These are phyloP conservation scores for Xanthia togata DNA, from an alignment of 2,888 invertebrate species.

Conservation along the genomic window DNA sequence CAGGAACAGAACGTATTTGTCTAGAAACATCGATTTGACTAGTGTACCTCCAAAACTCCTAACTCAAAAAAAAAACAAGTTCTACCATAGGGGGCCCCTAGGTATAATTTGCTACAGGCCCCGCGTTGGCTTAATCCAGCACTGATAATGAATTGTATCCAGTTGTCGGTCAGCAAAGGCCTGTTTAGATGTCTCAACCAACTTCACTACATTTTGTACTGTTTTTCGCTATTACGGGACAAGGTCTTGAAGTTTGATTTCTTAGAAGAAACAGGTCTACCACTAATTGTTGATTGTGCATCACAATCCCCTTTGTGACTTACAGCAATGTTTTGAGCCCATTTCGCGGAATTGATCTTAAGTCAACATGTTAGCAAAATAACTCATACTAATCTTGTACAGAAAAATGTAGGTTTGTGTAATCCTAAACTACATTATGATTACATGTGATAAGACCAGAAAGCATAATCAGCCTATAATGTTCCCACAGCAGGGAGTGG, in stretches of 20 bases:
- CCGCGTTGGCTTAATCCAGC: too few relatives aligned
- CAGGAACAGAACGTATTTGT: too few relatives aligned
- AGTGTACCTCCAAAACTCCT: too few relatives aligned
- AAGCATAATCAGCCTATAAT: neutral
- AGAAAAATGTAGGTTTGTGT: neutral
- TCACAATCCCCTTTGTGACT: conserved; percentile 8
- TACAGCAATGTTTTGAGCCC: neutral
- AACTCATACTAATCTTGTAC: neutral
- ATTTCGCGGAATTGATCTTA: neutral
- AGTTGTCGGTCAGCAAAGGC: neutral
- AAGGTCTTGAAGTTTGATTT: neutral
- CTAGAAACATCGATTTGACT: too few relatives aligned
- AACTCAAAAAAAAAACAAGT: too few relatives aligned
- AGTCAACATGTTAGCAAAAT: conserved; percentile 2
- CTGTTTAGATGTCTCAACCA: neutral
- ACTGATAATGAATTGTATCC: neutral
- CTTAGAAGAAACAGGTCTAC: neutral
- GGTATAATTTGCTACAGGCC: too few relatives aligned
- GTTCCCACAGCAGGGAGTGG: too few relatives aligned
- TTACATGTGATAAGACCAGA: neutral
- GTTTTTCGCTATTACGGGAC: too few relatives aligned
- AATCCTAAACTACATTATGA: neutral
- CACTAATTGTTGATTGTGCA: neutral
- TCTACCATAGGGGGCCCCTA: too few relatives aligned
- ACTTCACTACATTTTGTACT: neutral